Evolutionary conservation across 2,888 invertebrate genomes (phyloP), one percentile per base, ranked within the genome.

Genomic region (Ennomos quercinarius): DNA sequence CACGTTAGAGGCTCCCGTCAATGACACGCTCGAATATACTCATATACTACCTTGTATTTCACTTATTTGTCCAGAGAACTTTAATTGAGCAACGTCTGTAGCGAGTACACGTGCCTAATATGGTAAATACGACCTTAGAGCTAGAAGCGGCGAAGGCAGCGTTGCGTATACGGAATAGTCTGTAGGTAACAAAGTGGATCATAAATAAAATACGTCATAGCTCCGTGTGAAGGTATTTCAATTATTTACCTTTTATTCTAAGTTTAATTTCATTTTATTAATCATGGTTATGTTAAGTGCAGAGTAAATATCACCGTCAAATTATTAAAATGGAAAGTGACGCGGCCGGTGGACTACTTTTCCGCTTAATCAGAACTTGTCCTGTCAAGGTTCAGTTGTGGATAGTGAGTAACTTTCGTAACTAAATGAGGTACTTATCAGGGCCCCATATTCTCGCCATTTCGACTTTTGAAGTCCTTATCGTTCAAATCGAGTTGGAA

Each of bases 281-380:
- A 27, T 27, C 27, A 27, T 27, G 27, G 17, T 17, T 3, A 17
- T 3, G n/a, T n/a, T n/a, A 2, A 17, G 17, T 17, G 6, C 27
- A 27, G 27, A 6, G 27, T 27, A 27, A 27, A 27, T 11, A 34
- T 8, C 9, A 38, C 11, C 35, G 8, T 17, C 44, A 46, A 42
- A 45, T 38, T 49, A 38, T 38, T 40, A 55, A 60, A 60, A 60
- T 56, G 47, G 60, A 61, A 51, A 55, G 60, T 56, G 40, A 47
- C 43, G 35, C 47, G 50, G 12, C 71, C 67, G 65, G 71, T 74
- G 77, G 70, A 72, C 77, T 69, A 79, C 80, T 81, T 83, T 81
- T 77, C 68, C 73, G 76, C 68, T 70, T 56, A 51, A 57, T 63
- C 68, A 61, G 71, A 80, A 78, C 78, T 78, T 68, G 80, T 76